These are phyloP conservation scores for Hippolais icterina DNA, from an alignment of 2,113 vertebrate genomes.

Conservation along the genomic window DNA sequence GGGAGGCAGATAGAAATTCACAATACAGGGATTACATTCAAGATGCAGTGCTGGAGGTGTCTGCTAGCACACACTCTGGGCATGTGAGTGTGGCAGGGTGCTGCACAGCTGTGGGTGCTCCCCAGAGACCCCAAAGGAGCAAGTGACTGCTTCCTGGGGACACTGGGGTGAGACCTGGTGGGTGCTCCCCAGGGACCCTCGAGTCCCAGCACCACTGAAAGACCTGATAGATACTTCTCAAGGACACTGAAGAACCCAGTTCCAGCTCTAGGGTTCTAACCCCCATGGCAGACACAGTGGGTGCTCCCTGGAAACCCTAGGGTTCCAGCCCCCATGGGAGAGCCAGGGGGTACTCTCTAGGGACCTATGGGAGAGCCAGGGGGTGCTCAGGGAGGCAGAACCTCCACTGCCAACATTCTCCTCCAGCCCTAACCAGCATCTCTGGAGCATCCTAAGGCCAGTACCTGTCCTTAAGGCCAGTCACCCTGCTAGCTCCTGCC, in stretches of 20 bases:
- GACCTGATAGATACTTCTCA: neutral
- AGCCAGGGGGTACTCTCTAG: neutral
- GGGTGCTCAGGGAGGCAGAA: neutral
- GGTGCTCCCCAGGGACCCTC: neutral
- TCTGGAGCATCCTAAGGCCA: neutral
- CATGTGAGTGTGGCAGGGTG: fast-evolving
- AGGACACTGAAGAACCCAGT: neutral
- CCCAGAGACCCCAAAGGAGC: neutral
- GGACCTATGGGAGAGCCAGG: neutral
- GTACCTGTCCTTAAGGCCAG: neutral
- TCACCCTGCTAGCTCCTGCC: neutral
- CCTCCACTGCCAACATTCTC: neutral
- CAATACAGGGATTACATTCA: neutral
- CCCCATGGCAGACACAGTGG: neutral
- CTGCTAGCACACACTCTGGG: neutral
- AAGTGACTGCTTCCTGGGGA: neutral
- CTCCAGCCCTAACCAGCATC: neutral
- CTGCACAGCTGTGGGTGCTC: neutral
- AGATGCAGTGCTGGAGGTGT: neutral
- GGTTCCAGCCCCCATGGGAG: neutral
- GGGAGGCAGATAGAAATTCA: neutral
- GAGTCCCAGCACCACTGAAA: neutral
- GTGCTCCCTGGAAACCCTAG: neutral
- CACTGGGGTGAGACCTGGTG: neutral
- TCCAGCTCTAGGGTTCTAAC: neutral